A percentile compares a stretch with the other conserved stretches of the same genome.
Conservation (phyloP, 1,140 invertebrate genomes). For the Dreissena rostriformis region DNA sequence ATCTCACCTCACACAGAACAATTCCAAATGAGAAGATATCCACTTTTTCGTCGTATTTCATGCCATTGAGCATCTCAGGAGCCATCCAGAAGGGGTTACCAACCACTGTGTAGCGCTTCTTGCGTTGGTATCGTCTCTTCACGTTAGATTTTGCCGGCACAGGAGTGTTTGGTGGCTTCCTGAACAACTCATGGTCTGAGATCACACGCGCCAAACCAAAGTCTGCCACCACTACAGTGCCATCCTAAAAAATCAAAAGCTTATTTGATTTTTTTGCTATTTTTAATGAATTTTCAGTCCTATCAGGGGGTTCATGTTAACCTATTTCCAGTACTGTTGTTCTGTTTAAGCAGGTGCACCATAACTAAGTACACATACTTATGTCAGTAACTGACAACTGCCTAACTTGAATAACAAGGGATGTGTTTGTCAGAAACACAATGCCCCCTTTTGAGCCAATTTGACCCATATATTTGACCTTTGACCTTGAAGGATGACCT, state of each 20-base stretch:
- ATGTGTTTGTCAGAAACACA: too few species aligned
- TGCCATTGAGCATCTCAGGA: slow-evolving; percentile 80
- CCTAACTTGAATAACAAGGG: too few species aligned
- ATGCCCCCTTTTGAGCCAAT: too few species aligned
- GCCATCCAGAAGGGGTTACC: slow-evolving; percentile 81
- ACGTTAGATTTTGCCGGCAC: slow-evolving; percentile 24
- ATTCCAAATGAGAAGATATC: slow-evolving; percentile 80
- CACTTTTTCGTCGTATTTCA: slow-evolving; percentile 80
- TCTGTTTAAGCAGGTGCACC: too few species aligned
- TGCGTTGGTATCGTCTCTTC: slow-evolving; percentile 64
- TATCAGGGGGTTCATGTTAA: too few species aligned
- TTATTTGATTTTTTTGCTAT: too few species aligned
- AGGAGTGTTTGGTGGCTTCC: slow-evolving; percentile 35
- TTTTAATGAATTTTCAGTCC: too few species aligned
- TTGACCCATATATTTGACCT: too few species aligned
- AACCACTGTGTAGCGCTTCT: slow-evolving; percentile 80
- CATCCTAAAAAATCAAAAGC: slow-evolving; percentile 66
- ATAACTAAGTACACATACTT: too few species aligned
- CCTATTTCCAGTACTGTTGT: too few species aligned
- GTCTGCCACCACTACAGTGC: slow-evolving; percentile 79
- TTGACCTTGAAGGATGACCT: too few species aligned
- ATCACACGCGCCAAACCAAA: slow-evolving; percentile 80
- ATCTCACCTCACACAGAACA: slow-evolving; percentile 78
- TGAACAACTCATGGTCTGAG: slow-evolving; percentile 63
- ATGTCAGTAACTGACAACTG: too few species aligned